phyloP scores from a whole-genome alignment of 2,888 invertebrate genomes.

The Imbricaverruca yamaguchii region DNA sequence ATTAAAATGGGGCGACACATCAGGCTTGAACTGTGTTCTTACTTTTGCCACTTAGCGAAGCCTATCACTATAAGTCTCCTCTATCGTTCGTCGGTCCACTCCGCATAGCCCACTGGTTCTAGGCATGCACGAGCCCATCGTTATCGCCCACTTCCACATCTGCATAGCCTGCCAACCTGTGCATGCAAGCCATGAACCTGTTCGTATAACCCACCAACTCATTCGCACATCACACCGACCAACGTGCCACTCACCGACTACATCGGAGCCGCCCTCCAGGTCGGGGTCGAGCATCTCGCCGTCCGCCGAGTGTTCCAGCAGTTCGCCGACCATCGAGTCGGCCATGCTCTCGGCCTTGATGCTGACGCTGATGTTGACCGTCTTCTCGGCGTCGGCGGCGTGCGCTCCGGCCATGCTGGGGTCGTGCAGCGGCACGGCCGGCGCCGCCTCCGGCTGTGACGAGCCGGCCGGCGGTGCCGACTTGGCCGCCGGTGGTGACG shows the following conservation, averaged over 20 bases:
- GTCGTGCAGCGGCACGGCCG: no score
- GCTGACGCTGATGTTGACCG: slow-evolving; percentile 36
- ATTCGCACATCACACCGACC: slow-evolving; percentile 25
- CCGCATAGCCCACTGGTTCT: no score
- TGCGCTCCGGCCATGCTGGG: slow-evolving; percentile 35
- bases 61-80: no score
- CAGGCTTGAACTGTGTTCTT: no score
- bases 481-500: slow-evolving; percentile 36
- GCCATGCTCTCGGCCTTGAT: slow-evolving; percentile 38
- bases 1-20: no score
- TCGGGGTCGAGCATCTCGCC: slow-evolving; percentile 32
- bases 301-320: slow-evolving; percentile 33
- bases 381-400: slow-evolving; percentile 38
- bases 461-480: slow-evolving; percentile 38
- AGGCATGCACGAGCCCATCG: no score
- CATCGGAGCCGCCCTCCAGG: slow-evolving; percentile 29
- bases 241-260: slow-evolving; percentile 41
- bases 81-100: no score
- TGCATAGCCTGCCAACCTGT: no score
- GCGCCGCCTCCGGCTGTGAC: slow-evolving; percentile 37
- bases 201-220: no score
- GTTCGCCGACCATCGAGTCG: slow-evolving; percentile 39
- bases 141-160: no score
- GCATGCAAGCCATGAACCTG: no score
- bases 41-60: no score